These are phyloP conservation scores for Vannuccia rotundouncinata DNA, from an alignment of 2,888 invertebrate genomes.

Conservation along the genomic window DNA sequence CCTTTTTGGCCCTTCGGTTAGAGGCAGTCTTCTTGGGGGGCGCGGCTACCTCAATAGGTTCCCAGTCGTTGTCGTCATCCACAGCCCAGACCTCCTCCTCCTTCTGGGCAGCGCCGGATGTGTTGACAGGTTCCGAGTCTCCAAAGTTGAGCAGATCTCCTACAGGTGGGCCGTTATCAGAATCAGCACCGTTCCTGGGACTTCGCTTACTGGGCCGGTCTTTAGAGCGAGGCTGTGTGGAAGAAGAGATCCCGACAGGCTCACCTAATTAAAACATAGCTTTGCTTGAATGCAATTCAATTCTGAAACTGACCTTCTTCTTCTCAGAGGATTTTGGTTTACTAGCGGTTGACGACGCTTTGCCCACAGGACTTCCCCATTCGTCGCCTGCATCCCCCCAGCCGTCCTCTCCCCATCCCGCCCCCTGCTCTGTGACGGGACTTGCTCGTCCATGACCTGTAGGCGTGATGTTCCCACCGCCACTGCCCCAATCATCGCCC, in stretches of 20 bases:
- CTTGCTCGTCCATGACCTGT: background rate
- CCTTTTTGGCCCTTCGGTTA: no score
- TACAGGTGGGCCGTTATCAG: background rate
- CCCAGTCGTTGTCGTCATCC: background rate
- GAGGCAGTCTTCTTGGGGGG: background rate
- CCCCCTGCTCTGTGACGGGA: background rate
- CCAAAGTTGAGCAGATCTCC: background rate
- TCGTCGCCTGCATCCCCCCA: background rate
- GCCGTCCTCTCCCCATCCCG: background rate
- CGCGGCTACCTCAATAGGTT: background rate
- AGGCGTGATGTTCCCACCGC: background rate
- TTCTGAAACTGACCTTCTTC: background rate
- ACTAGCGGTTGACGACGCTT: background rate
- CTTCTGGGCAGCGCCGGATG: no score
- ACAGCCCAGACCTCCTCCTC: no score
- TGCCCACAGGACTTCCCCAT: background rate
- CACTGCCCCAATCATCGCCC: background rate
- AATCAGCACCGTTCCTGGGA: background rate
- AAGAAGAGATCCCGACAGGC: background rate
- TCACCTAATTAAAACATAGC: background rate
- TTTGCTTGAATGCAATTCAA: background rate
- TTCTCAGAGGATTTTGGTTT: background rate
- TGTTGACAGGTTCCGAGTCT: background rate
- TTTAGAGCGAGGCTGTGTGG: background rate
- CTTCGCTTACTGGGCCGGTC: background rate